Conservation (phyloP, 2,888 invertebrate species). For the Cephus rjabovi region DNA sequence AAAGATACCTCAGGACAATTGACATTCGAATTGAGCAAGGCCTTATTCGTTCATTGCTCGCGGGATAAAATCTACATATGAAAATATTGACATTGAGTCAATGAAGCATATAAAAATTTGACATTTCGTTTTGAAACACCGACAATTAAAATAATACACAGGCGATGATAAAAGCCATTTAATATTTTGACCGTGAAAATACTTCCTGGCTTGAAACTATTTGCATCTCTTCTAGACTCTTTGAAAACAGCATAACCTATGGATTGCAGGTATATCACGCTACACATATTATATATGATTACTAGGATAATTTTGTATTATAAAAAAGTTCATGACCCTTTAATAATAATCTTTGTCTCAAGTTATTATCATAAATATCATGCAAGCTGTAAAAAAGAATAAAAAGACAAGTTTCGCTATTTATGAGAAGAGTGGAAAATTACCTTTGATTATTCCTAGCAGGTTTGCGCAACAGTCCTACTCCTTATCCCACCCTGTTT, state of each 20-base stretch:
- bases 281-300: not conserved
- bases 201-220: not conserved
- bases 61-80: not conserved
- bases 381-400: not conserved
- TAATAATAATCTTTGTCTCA: not conserved
- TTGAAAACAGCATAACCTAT: not conserved
- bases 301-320: not conserved
- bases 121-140: not conserved
- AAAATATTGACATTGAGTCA: not conserved
- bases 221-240: not conserved
- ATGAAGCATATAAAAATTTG: not conserved
- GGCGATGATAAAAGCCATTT: not conserved
- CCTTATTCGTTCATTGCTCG: not conserved
- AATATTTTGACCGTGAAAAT: not conserved
- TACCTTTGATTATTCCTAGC: conserved; percentile 1
- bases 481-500: not conserved
- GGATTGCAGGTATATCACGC: not conserved
- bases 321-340: not conserved
- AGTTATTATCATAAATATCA: not conserved
- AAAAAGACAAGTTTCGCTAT: not conserved
- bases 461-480: not conserved
- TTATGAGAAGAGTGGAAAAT: conserved; percentile 3
- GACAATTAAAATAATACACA: not conserved
- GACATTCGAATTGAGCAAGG: not conserved
- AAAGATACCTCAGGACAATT: not conserved